Base-by-base conservation (phyloP, 2,888 invertebrate genomes). In the Macrosiphum euphorbiae region DNA sequence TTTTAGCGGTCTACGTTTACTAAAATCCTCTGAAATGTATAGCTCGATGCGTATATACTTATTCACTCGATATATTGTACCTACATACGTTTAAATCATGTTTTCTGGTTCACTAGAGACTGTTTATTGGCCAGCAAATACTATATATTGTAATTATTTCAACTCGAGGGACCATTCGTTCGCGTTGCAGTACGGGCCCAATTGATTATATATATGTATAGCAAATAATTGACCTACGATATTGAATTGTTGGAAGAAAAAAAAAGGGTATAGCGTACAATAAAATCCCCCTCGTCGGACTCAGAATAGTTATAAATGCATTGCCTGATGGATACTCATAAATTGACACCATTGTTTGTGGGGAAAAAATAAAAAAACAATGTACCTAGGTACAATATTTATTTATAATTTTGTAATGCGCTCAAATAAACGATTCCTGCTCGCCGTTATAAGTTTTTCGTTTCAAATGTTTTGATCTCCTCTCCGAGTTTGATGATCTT, bases 31-130 rank as follows among this genome's bases (percentile, higher is more conserved):
- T 67, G 52, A 92, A 92, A 92, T 41, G 41, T 67, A 92, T 87
- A 20, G 61, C 41, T 50, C 41, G 13, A 28, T 11, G 67, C 7
- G 50, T 24, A 87, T 47, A 47, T 47, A 92, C 41, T 87, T 88
- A 88, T 88, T 92, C 92, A 88, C 61, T 92, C 61, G 61, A 26
- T 87, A 35, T 87, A 67, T 58, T 24, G 67, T 87, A 50, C 8
- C 35, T 87, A 41, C 16, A 47, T 67, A 41, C 50, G 67, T 88
- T 92, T 78, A 88, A 67, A 92, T 92, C 92, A 52, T 52, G 92
- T 92, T 92, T 92, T 92, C 88, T 52, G 52, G 92, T 88, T 8
- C 92, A 92, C 52, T 92, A 52, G 87, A 92, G 92, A 92, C 67
- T n/a, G 44, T 92, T 92, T 92, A 92, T 91, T 86, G 52, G 92